A percentile compares a stretch with the other conserved stretches of the same genome.
phyloP scores from a whole-genome alignment of 2,888 invertebrate genomes.

The Stenolophus ochropezus region DNA sequence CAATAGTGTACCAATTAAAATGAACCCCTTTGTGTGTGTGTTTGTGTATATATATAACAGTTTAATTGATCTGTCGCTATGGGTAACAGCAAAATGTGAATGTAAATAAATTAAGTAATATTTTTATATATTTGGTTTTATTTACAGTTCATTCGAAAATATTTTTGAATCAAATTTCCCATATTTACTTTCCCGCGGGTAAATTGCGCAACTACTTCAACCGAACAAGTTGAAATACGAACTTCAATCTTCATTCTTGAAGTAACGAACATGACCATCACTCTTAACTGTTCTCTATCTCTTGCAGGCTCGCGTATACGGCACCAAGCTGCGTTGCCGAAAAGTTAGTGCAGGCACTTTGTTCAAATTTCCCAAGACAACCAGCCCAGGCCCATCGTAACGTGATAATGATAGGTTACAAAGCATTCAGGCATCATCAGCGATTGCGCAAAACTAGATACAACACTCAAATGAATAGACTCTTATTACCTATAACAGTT shows the following conservation, averaged over 20 bases:
- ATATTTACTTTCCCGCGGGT: not conserved
- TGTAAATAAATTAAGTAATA: too few relatives aligned
- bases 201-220: slow-evolving; percentile 17
- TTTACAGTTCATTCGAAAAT: not conserved
- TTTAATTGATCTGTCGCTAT: too few relatives aligned
- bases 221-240: not conserved
- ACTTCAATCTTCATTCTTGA: not conserved
- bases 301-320: not conserved
- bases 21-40: too few relatives aligned
- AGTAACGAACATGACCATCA: not conserved
- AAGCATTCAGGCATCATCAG: not conserved
- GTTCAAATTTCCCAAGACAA: not conserved
- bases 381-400: not conserved
- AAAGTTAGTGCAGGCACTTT: not conserved
- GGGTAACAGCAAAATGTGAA: too few relatives aligned
- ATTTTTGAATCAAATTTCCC: not conserved
- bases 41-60: too few relatives aligned
- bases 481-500: too few relatives aligned
- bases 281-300: not conserved
- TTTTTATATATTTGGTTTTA: too few relatives aligned
- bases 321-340: not conserved
- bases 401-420: not conserved
- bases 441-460: not conserved
- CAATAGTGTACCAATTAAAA: too few relatives aligned
- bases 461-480: too few relatives aligned